These are phyloP conservation scores for Ictalurus punctatus DNA, from an alignment of 2,113 vertebrate species.

Conservation along the genomic window DNA sequence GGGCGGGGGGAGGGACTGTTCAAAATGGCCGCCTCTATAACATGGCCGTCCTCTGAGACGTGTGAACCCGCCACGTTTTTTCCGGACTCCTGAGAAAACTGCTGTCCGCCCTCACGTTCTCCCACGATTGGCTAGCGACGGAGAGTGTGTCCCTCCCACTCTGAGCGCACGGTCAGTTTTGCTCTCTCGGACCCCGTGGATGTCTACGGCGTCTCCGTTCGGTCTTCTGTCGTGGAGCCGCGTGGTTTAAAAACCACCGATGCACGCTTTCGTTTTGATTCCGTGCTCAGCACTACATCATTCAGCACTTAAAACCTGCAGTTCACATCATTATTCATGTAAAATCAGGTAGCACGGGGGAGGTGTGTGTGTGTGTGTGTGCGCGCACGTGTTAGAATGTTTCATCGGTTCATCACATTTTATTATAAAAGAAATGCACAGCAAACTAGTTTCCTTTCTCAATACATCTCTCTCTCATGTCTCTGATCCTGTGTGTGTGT, in stretches of 20 bases:
- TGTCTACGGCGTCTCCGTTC: not conserved
- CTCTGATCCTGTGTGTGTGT: not conserved
- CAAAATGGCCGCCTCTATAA: too few relatives aligned
- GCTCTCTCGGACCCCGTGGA: not conserved
- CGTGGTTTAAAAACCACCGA: too few relatives aligned
- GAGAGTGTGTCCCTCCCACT: too few relatives aligned
- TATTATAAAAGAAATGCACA: not conserved
- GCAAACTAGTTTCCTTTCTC: conserved; percentile 55
- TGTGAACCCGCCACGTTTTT: too few relatives aligned
- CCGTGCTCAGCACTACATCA: not conserved
- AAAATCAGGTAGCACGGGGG: not conserved
- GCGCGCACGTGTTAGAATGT: not conserved
- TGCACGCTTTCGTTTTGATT: not conserved
- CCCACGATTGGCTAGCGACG: not conserved
- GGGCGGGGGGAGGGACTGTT: too few relatives aligned
- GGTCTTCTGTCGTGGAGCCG: too few relatives aligned
- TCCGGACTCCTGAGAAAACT: too few relatives aligned
- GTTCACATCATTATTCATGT: conserved; percentile 12
- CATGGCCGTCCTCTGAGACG: too few relatives aligned
- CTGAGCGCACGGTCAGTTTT: not conserved
- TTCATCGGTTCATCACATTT: not conserved
- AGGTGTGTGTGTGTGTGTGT: not conserved
- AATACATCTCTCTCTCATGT: conserved; percentile 35
- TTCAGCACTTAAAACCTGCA: not conserved
- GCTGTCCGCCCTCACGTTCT: too few relatives aligned